Conservation (phyloP, 2,113 vertebrate species). For the Willisornis vidua region DNA sequence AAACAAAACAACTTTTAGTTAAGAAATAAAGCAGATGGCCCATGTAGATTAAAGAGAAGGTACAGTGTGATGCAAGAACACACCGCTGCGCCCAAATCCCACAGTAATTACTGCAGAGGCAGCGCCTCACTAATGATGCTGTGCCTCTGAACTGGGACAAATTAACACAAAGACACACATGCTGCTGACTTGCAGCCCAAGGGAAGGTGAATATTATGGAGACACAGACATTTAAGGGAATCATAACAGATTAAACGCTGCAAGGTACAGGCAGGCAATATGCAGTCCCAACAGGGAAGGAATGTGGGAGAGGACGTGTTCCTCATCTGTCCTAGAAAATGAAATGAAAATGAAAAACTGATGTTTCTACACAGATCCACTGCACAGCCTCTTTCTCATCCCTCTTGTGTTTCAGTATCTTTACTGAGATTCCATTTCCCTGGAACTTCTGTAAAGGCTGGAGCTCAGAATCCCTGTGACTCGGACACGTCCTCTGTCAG, state of each 20-base stretch:
- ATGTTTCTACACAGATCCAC: neutral
- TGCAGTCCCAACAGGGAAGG: neutral
- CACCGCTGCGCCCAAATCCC: conserved; percentile 57
- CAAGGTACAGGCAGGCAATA: neutral
- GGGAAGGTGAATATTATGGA: conserved; percentile 21
- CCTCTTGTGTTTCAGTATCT: neutral
- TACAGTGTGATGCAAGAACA: conserved; percentile 17
- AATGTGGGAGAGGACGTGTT: neutral
- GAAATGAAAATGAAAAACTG: neutral
- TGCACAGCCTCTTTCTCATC: neutral
- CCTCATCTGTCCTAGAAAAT: neutral
- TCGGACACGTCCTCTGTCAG: neutral
- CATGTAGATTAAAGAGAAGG: conserved; percentile 61
- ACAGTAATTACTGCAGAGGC: conserved; percentile 58
- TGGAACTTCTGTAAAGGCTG: neutral
- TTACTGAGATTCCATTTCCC: neutral
- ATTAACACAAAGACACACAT: conserved; percentile 50
- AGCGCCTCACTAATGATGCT: conserved; percentile 58
- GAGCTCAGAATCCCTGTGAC: neutral
- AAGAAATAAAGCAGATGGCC: conserved; percentile 70
- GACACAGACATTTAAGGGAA: neutral
- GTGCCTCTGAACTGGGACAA: conserved; percentile 48
- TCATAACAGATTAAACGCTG: conserved; percentile 1
- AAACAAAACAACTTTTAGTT: conserved; percentile 67
- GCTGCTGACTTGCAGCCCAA: conserved; percentile 24